phyloP scores from a whole-genome alignment of 2,113 vertebrate genomes.

The Saimiri boliviensis region DNA sequence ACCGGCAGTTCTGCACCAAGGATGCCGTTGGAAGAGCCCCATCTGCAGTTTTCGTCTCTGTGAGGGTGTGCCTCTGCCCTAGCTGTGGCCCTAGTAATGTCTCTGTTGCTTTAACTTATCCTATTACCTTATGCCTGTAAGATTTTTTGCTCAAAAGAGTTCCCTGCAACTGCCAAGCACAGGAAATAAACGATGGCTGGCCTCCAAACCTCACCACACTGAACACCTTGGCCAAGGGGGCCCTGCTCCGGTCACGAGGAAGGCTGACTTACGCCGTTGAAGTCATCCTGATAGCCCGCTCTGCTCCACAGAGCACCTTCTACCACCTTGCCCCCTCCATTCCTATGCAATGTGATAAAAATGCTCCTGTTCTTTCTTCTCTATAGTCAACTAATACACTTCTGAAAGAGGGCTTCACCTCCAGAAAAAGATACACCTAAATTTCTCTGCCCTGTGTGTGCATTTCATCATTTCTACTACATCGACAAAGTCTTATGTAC shows the following conservation, averaged over 20 bases:
- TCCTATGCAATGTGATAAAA: neutral
- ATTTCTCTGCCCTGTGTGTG: neutral
- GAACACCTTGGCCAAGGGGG: neutral
- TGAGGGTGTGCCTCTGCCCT: neutral
- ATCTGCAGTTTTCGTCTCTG: neutral
- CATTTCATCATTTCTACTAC: neutral
- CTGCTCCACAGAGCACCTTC: neutral
- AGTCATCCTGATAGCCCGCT: neutral
- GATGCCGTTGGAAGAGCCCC: neutral
- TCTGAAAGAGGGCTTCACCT: neutral
- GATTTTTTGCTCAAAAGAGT: neutral
- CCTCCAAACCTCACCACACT: neutral
- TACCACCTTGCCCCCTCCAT: too few relatives aligned
- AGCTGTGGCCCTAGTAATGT: neutral
- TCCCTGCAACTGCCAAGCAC: neutral
- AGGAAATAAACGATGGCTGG: neutral
- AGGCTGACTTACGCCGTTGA: neutral
- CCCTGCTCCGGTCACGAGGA: neutral
- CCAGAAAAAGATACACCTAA: neutral
- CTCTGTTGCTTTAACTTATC: neutral
- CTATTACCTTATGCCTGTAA: neutral
- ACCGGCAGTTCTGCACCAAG: neutral
- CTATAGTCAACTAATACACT: neutral
- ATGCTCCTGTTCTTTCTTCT: neutral
- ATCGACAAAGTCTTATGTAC: neutral